phyloP scores from a whole-genome alignment of 2,888 invertebrate genomes.

The Troglohyphantes excavatus region DNA sequence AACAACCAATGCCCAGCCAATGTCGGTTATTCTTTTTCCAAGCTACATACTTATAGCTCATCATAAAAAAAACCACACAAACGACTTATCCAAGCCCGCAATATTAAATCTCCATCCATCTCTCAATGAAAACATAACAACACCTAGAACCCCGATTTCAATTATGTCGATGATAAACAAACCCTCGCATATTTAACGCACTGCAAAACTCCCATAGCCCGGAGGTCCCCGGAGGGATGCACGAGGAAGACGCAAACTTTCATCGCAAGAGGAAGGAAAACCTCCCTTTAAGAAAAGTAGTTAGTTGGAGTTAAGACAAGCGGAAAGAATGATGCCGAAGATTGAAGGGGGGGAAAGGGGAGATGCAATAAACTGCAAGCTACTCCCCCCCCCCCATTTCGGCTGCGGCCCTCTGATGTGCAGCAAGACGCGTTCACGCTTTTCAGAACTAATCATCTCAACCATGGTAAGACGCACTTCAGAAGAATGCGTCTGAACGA shows the following conservation, averaged over 20 bases:
- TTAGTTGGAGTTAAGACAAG: constrained; percentile 77
- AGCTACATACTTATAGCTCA: no score
- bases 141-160: neutral
- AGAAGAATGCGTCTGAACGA: constrained; percentile 64
- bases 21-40: no score
- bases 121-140: neutral
- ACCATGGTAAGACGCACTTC: constrained; percentile 65
- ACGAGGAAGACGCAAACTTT: constrained; percentile 44
- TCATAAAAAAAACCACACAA: no score
- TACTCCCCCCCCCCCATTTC: neutral
- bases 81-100: no score
- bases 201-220: neutral
- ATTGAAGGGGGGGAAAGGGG: constrained; percentile 45
- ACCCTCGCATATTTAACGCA: constrained; percentile 19
- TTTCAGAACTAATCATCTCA: constrained; percentile 76
- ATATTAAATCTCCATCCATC: neutral
- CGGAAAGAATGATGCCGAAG: constrained; percentile 78
- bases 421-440: constrained; percentile 77
- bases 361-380: neutral
- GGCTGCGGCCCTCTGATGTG: constrained; percentile 62
- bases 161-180: neutral
- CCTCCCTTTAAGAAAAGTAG: constrained; percentile 74
- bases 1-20: no score
- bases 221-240: neutral
- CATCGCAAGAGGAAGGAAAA: constrained; percentile 44